phyloP scores from a whole-genome alignment of 2,797 vertebrate genomes.

The Meda fulgida region DNA sequence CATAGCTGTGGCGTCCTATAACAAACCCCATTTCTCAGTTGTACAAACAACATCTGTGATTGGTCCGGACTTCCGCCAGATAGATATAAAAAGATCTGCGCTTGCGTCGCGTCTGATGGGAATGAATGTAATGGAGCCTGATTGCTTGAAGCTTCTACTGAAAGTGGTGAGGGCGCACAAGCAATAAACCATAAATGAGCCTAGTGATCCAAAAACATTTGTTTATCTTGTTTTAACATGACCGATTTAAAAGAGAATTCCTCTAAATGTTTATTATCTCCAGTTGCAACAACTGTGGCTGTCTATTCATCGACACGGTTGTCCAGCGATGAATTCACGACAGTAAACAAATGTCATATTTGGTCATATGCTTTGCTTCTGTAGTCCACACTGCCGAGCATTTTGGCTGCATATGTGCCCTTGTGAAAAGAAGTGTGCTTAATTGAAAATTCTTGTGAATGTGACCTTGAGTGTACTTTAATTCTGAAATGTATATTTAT shows the following conservation, averaged over 20 bases:
- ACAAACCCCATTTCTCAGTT: conserved; percentile 3
- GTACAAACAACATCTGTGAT: conserved; percentile 1
- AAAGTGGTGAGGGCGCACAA: conserved; percentile 16
- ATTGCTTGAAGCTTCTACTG: conserved; percentile 13
- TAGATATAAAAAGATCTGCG: not conserved
- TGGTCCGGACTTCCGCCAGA: not conserved
- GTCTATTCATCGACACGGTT: not conserved
- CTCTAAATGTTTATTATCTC: not conserved
- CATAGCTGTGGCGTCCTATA: not conserved
- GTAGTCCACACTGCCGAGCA: not conserved
- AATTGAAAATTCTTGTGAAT: not conserved
- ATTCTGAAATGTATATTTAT: not conserved
- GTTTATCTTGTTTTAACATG: not conserved
- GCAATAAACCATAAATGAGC: conserved; percentile 15
- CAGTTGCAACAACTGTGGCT: not conserved
- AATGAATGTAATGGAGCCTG: not conserved
- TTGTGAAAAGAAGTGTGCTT: not conserved
- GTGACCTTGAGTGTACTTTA: not conserved
- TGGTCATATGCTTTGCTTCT: not conserved
- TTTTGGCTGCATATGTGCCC: not conserved
- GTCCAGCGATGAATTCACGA: not conserved
- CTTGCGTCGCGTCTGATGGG: not conserved
- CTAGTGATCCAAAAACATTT: not conserved
- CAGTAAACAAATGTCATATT: not conserved
- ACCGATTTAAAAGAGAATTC: conserved; percentile 4